Base-by-base conservation (phyloP, 2,888 invertebrate species). In the Bellardia bayeri region DNA sequence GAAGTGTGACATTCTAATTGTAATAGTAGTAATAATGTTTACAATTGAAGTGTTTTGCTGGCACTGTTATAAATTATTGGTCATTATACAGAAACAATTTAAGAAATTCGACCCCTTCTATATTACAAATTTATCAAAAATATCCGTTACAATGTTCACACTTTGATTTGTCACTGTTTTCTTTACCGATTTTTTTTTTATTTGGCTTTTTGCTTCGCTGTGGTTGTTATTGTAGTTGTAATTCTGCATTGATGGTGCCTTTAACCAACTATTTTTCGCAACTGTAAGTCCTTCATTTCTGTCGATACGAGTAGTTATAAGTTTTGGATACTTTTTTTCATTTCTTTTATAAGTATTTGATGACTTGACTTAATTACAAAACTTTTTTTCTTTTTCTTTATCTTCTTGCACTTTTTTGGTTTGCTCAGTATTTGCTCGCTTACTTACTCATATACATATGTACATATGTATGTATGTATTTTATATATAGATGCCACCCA, bases 311-410 rank as follows among this genome's bases (percentile, higher is more conserved):
- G 45, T 16, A 56, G 40, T 80, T 80, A 42, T 42, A 56, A 80
- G 54, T 75, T 69, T 69, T 61, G 54, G 68, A 42, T 61, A 78
- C 45, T 81, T 86, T 78, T 58, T 56, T 9, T 2, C 16, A 11
- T 30, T 49, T 37, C 14, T 69, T 23, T 79, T 61, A 42, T 69
- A 87, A 85, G 78, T 82, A 87, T 69, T 84, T 87, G 84, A 87
- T 87, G 84, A 85, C 78, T 85, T 87, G 85, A 87, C 82, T 85
- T 87, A 85, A 87, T 87, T 87, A 85, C 87, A 71, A 80, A 85
- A 85, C 58, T 85, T 85, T 83, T 33, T 40, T 78, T n/a, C 61
- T 85, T 83, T 33, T 33, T 78, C 13, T 58, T 45, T 49, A 40
- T 40, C 64, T 40, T 51, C 45, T 63, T 64, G 14, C 13, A 5